A percentile compares a stretch with the other conserved stretches of the same genome.
Evolutionary conservation across 2,888 invertebrate species (phyloP).

Genomic region (Anaspis maculata): DNA sequence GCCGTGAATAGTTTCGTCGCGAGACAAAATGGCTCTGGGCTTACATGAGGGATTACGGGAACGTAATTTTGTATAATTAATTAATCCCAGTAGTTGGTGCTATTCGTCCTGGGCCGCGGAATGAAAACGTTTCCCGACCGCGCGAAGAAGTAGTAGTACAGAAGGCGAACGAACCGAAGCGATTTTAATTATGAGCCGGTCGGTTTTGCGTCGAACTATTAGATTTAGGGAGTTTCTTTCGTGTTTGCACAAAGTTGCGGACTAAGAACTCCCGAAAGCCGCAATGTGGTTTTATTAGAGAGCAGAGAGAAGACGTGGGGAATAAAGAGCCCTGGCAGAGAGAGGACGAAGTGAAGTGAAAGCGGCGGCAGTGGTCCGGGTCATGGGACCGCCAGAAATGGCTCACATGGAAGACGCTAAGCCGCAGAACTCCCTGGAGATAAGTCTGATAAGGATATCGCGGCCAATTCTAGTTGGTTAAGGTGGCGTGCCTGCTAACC

Average conservation of each 20-base stretch:
- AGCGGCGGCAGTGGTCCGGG: conserved; percentile 11
- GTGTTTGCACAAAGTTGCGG: conserved; percentile 4
- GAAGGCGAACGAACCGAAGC: too few relatives aligned
- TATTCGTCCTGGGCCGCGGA: too few relatives aligned
- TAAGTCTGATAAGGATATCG: conserved; percentile 20
- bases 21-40: too few relatives aligned
- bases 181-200: too few relatives aligned
- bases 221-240: too few relatives aligned
- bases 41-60: too few relatives aligned
- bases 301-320: conserved; percentile 6
- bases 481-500: conserved; percentile 17
- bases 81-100: too few relatives aligned
- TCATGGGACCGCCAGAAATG: conserved; percentile 15
- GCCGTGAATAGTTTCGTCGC: too few relatives aligned
- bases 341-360: conserved; percentile 7
- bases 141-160: too few relatives aligned
- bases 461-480: conserved; percentile 14
- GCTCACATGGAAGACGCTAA: conserved; percentile 19
- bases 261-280: conserved; percentile 5
- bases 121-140: too few relatives aligned
- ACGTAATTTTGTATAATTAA: too few relatives aligned
- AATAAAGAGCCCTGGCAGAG: conserved; percentile 12
- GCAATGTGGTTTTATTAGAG: conserved; percentile 7
- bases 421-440: conserved; percentile 20
- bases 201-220: too few relatives aligned